These are phyloP conservation scores for Rhinolophus sinicus DNA, from an alignment of 2,113 vertebrate genomes.

Conservation along the genomic window DNA sequence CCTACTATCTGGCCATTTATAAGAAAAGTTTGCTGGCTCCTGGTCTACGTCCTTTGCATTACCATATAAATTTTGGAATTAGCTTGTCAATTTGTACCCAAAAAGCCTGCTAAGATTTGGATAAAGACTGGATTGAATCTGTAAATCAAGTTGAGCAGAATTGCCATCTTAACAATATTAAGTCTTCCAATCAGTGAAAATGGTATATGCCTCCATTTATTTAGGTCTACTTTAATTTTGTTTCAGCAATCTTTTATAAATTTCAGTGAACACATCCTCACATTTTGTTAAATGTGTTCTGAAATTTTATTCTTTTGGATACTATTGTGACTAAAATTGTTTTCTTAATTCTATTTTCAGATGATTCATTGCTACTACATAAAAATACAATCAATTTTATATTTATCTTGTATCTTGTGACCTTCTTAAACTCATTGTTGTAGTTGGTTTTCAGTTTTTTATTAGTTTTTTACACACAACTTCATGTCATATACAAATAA, in stretches of 20 bases:
- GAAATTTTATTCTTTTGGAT: neutral
- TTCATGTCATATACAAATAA: neutral
- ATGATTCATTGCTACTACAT: neutral
- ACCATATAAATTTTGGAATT: neutral
- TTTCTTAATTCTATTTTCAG: slow-evolving; percentile 29
- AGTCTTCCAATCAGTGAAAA: neutral
- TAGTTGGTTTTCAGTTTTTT: neutral
- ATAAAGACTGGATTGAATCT: neutral
- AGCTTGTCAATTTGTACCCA: neutral
- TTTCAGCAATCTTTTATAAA: neutral
- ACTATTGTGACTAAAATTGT: neutral
- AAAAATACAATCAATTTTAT: neutral
- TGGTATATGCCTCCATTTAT: neutral
- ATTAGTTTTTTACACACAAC: slow-evolving; percentile 5
- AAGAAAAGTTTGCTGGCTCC: neutral
- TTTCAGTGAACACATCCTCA: neutral
- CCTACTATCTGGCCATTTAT: neutral
- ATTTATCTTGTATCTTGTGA: neutral
- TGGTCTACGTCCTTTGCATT: neutral
- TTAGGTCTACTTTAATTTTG: neutral
- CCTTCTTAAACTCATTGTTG: slow-evolving; percentile 32
- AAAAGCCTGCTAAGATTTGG: neutral
- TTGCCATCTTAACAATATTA: neutral
- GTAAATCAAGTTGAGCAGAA: neutral
- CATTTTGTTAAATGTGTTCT: slow-evolving; percentile 5